Conservation (phyloP, 2,113 vertebrate species). For the Triplophysa rosa region DNA sequence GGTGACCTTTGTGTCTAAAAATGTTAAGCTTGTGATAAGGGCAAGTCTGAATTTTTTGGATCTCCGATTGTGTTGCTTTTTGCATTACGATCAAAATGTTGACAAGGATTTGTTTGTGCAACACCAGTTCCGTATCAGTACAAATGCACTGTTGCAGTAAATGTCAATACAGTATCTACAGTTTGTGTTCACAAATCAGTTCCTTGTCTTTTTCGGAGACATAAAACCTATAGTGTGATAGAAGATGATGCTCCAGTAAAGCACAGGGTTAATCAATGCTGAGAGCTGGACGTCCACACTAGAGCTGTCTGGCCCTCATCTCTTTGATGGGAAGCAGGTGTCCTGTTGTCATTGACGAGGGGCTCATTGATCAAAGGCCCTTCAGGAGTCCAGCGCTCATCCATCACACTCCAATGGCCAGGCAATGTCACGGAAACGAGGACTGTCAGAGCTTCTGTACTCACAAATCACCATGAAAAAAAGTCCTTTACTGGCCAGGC, state of each 20-base stretch:
- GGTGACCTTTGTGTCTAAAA: constrained; percentile 50
- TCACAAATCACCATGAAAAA: constrained; percentile 40
- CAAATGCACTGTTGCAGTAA: background rate
- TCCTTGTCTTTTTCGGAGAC: background rate
- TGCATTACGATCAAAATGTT: constrained; percentile 22
- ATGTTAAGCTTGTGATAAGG: constrained; percentile 44
- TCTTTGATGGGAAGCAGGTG: constrained; percentile 59
- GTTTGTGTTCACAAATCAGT: background rate
- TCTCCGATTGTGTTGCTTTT: background rate
- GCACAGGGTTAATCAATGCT: constrained; percentile 42
- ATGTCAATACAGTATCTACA: background rate
- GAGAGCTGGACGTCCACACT: constrained; percentile 47
- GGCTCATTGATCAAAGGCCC: constrained; percentile 56
- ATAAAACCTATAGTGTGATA: constrained; percentile 33
- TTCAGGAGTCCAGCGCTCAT: constrained; percentile 44
- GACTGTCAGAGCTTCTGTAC: constrained; percentile 43
- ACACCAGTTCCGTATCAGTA: background rate
- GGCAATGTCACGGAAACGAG: constrained; percentile 43
- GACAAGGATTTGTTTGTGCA: background rate
- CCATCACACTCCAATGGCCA: constrained; percentile 42
- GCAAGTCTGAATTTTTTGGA: constrained; percentile 35
- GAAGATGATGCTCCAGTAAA: constrained; percentile 17
- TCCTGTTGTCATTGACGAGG: constrained; percentile 57
- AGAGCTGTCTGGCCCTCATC: constrained; percentile 27
- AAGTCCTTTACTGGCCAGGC: constrained; percentile 8